Evolutionary conservation across 1,140 invertebrate species (phyloP).

Genomic region (Antheraea pernyi): DNA sequence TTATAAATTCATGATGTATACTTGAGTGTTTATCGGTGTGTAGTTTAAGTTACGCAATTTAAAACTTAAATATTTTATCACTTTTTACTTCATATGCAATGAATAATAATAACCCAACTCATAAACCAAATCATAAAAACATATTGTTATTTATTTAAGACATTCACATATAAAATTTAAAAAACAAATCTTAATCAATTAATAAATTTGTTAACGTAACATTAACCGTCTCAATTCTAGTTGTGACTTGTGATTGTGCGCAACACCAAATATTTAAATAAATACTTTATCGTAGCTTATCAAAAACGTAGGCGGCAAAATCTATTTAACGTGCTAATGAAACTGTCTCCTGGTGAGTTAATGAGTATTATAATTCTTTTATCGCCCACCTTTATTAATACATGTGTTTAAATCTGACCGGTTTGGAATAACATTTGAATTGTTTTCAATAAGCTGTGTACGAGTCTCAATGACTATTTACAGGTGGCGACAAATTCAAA

Average conservation of each 20-base stretch:
- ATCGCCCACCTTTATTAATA: conserved; percentile 26
- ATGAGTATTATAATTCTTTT: conserved; percentile 33
- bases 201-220: not conserved
- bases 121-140: no score
- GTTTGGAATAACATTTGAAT: conserved; percentile 17
- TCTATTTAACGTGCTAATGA: conserved; percentile 53
- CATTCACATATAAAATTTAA: no score
- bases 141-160: no score
- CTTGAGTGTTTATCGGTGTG: no score
- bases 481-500: not conserved
- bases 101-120: no score
- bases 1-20: no score
- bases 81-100: no score
- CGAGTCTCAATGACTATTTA: not conserved
- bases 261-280: conserved; percentile 1
- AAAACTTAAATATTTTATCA: no score
- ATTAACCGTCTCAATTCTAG: not conserved
- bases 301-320: conserved; percentile 42
- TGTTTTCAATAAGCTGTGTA: not conserved
- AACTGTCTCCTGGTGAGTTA: conserved; percentile 36
- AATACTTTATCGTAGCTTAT: conserved; percentile 7
- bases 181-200: not conserved
- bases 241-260: not conserved
- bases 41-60: no score
- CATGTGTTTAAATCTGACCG: conserved; percentile 24